Conservation (phyloP, 1,140 invertebrate genomes). For the Pogonomyrmex barbatus region DNA sequence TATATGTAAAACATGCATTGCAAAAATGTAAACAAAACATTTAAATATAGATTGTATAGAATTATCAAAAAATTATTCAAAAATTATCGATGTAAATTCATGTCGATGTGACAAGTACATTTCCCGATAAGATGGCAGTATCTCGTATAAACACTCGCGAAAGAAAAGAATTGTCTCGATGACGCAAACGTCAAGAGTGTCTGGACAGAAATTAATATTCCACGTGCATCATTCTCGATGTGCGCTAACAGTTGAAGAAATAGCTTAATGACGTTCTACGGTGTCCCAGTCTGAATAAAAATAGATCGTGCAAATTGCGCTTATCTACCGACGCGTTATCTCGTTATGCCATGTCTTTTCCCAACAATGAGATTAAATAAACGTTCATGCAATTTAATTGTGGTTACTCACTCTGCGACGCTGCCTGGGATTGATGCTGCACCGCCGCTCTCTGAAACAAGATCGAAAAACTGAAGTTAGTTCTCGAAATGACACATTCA, state of each 20-base stretch:
- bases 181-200: background rate
- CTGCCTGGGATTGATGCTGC: conserved; percentile 88
- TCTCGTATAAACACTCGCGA: background rate
- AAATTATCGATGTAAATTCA: background rate
- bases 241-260: conserved; percentile 7
- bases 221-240: background rate
- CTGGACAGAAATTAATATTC: conserved; percentile 24
- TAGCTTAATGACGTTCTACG: background rate
- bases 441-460: conserved; percentile 89
- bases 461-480: conserved; percentile 64
- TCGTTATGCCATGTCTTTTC: background rate
- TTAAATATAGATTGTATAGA: background rate
- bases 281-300: background rate
- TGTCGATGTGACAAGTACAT: background rate
- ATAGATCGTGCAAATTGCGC: background rate
- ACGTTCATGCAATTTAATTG: conserved; percentile 8
- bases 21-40: background rate
- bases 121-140: background rate
- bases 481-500: too few species aligned
- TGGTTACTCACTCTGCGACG: conserved; percentile 87
- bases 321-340: conserved; percentile 47
- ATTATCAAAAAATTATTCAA: too few species aligned
- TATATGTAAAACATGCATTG: too few species aligned
- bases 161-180: background rate
- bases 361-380: conserved; percentile 32